Percentiles rank a stretch among this genome's conserved stretches.
phyloP scores from a whole-genome alignment of 2,888 invertebrate species.

The Lutraria lutraria region DNA sequence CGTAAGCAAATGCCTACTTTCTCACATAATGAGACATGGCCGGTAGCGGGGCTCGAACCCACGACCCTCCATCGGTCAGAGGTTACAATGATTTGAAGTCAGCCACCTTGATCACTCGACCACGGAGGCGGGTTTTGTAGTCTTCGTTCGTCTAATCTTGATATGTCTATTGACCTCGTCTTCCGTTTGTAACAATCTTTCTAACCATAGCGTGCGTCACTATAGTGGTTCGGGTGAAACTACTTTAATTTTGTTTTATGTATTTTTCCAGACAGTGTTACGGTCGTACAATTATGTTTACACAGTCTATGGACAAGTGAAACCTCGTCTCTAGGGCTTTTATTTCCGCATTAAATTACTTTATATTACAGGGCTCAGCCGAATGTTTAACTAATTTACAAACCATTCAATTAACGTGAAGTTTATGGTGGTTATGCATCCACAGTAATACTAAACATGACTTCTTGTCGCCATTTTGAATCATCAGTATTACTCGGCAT shows the following conservation, averaged over 20 bases:
- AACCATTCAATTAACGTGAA: not conserved
- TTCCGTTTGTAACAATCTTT: not conserved
- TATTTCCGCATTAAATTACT: not conserved
- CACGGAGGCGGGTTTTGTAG: too few relatives aligned
- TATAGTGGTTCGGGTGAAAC: not conserved
- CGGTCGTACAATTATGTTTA: constrained; percentile 2
- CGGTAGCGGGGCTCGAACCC: too few relatives aligned
- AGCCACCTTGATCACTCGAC: too few relatives aligned
- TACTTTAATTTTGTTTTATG: constrained; percentile 1
- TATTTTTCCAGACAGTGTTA: not conserved
- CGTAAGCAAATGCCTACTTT: too few relatives aligned
- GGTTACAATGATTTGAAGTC: too few relatives aligned
- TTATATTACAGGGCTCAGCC: not conserved
- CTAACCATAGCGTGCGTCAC: not conserved
- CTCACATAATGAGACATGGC: too few relatives aligned
- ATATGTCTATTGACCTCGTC: not conserved
- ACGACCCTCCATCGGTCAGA: too few relatives aligned
- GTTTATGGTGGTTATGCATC: not conserved
- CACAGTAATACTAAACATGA: too few relatives aligned
- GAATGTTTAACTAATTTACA: not conserved
- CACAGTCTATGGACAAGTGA: not conserved
- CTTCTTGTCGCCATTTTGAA: too few relatives aligned
- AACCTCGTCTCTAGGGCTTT: not conserved
- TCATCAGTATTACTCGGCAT: too few relatives aligned
- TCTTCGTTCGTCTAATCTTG: too few relatives aligned